Evolutionary conservation across 2,888 invertebrate species (phyloP), one percentile per base, ranked within the genome.

Genomic region (Drosophila nr. medialis): DNA sequence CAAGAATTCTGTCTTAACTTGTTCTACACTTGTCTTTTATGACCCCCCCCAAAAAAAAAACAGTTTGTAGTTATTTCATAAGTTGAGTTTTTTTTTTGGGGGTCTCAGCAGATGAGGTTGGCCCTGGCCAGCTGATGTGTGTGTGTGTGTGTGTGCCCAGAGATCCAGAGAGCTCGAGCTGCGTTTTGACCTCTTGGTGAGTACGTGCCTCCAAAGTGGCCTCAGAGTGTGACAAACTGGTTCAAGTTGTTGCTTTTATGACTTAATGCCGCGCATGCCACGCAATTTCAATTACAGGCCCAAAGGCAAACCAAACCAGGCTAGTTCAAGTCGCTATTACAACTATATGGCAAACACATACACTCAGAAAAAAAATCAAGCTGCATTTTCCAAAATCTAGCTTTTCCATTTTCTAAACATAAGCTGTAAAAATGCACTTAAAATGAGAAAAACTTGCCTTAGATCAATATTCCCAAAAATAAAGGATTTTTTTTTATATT

Each of bases 191-290:
- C 87, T 87, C 86, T 90, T 88, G 84, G 75, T 68, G 76, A 63
- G 90, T 90, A 88, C 87, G 87, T 90, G 87, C 83, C 55, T 38
- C 38, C 38, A 38, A 29, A 3, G 75, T 90, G 90, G 91, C 91
- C 91, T 89, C 81, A 89, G 89, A 91, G 91, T 91, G 91, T 91
- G 91, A 90, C 91, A 91, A 91, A 91, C 91, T 90, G 84, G 91
- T 91, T 85, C 65, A 68, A 48, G 49, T 69, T 64, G 64, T 72
- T 82, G 75, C 56, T 88, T 88, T 90, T 88, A 87, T 83, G 86
- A 88, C 88, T 87, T 85, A 85, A 86, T 89, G 81, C 81, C 81
- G 88, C 81, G 86, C 79, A 86, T 90, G 86, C 90, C 83, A 75
- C 88, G 83, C 88, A 87, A 89, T 86, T 85, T 89, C 88, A 89